A percentile compares a stretch with the other conserved stretches of the same genome.
Conservation (phyloP, 2,113 vertebrate species). For the Tympanuchus pallidicinctus region DNA sequence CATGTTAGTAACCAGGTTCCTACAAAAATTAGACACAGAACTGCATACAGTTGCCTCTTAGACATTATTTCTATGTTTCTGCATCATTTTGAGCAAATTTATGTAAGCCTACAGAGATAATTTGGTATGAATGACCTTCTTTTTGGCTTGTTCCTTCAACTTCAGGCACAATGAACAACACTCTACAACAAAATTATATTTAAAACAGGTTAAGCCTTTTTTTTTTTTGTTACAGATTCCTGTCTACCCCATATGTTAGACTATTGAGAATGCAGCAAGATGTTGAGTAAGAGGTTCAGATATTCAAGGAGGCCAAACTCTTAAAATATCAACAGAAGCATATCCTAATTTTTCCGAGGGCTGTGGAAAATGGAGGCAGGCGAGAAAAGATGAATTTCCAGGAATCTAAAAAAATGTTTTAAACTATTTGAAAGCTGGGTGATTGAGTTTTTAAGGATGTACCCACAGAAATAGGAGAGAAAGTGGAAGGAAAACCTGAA, state of each 20-base stretch:
- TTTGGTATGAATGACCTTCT: neutral
- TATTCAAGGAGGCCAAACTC: neutral
- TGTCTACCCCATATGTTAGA: neutral
- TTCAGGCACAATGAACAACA: neutral
- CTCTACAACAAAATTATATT: neutral
- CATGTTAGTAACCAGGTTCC: neutral
- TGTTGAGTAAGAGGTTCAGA: neutral
- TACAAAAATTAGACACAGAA: constrained; percentile 20
- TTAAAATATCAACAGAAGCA: constrained; percentile 29
- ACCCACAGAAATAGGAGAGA: neutral
- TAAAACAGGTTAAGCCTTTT: neutral
- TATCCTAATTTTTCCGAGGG: neutral
- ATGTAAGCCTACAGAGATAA: neutral
- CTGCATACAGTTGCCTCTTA: neutral
- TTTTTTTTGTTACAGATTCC: neutral
- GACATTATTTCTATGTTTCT: neutral
- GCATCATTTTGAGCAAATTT: constrained; percentile 11
- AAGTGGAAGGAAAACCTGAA: neutral
- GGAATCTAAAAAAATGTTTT: neutral
- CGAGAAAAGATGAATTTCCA: neutral
- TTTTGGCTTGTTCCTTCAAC: neutral
- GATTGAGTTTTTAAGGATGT: neutral
- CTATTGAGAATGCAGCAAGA: neutral
- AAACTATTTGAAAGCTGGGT: neutral
- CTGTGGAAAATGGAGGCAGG: neutral